Conservation (phyloP, 2,797 vertebrate genomes). For the Chiloscyllium punctatum region DNA sequence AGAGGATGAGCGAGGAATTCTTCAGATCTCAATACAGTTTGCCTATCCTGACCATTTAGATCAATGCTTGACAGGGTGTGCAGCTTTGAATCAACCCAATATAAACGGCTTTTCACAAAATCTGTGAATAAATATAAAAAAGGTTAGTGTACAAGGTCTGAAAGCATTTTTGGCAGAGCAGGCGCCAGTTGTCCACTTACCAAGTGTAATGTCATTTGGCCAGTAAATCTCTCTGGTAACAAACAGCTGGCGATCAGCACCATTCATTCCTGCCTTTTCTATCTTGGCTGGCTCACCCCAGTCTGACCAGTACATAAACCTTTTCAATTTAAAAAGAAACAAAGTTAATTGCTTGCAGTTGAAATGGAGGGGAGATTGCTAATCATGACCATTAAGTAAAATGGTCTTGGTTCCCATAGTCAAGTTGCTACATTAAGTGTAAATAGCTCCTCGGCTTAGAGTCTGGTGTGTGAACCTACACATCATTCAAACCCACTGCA, state of each 20-base stretch:
- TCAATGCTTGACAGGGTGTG: constrained; percentile 90
- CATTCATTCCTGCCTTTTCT: constrained; percentile 97
- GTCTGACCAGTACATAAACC: constrained; percentile 97
- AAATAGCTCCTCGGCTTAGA: background rate
- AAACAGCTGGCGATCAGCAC: constrained; percentile 79
- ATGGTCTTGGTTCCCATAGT: no score
- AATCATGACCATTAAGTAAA: no score
- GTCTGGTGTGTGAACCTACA: no score
- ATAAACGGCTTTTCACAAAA: constrained; percentile 86
- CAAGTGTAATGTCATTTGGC: constrained; percentile 93
- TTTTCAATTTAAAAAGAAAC: constrained; percentile 40
- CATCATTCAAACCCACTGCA: no score
- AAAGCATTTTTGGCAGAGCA: background rate
- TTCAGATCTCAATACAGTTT: constrained; percentile 78
- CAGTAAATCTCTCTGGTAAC: constrained; percentile 90
- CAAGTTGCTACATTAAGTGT: no score
- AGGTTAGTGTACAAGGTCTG: background rate
- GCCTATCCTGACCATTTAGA: constrained; percentile 88
- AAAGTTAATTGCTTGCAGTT: background rate
- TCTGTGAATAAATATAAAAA: constrained; percentile 57
- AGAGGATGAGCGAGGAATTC: constrained; percentile 90
- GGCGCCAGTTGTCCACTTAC: constrained; percentile 55
- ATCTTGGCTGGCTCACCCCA: constrained; percentile 98
- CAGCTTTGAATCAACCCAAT: constrained; percentile 96
- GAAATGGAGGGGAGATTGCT: background rate